Evolutionary conservation across 2,797 vertebrate species (phyloP), one percentile per base, ranked within the genome.

Genomic region (Chelon auratus): DNA sequence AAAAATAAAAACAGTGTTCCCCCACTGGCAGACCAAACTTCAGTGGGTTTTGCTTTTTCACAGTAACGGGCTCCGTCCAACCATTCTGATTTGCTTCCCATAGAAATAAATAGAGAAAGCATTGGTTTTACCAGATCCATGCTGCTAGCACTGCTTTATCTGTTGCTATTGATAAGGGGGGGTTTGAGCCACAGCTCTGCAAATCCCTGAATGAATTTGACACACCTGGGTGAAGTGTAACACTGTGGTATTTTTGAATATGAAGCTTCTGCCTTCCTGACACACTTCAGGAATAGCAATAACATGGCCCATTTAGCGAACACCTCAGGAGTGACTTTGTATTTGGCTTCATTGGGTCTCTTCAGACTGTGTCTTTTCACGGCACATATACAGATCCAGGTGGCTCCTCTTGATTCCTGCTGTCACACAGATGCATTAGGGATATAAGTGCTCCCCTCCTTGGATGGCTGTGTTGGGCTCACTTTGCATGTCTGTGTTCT

Each of bases 261-360:
- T 64, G 59, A 73, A 66, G 51, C 30, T 75, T 52, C 8, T 50
- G 40, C 68, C 63, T 80, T 72, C 68, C 58, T 80, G 82, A 77
- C 81, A 85, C 67, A 86, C 36, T 83, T 84, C 72, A 83, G 63
- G 68, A 90, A 87, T 76, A 89, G 87, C n/a, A 17, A 9, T 18
- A 54, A 24, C 48, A 36, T 56, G 86, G 47, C 84, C 89, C 72
- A 83, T 82, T 88, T 89, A 77, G 54, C 47, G 63, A 59, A 67
- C 55, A 72, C 43, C 56, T 57, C 65, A 56, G 15, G 47, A 0
- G 9, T 55, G 63, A 61, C 75, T 80, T 43, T 33, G 11, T 9
- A 3, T 54, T 53, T 20, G n/a, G 11, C 72, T 62, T 4, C 22
- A 17, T 58, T 51, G 42, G 62, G 52, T 80, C 8, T 20, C n/a